Evolutionary conservation across 2,113 vertebrate species (phyloP).

Genomic region (Aplodontia rufa): DNA sequence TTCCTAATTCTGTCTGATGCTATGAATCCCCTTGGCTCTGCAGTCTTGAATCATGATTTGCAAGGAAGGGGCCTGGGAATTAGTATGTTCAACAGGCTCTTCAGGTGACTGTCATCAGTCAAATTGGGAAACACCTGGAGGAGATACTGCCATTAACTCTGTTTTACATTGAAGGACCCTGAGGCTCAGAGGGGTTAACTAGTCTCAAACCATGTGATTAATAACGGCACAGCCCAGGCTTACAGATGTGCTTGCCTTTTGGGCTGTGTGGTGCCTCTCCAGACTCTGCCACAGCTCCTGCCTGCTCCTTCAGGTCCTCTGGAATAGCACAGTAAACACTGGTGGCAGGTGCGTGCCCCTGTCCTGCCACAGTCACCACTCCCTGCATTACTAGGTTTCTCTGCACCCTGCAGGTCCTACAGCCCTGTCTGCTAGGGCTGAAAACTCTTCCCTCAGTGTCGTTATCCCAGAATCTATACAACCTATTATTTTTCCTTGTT

Average conservation of each 20-base stretch:
- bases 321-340: background rate
- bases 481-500: background rate
- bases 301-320: background rate
- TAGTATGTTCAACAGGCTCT: background rate
- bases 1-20: background rate
- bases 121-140: background rate
- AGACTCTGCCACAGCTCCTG: background rate
- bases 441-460: background rate
- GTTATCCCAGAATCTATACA: background rate
- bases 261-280: background rate
- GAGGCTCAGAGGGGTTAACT: background rate
- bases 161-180: background rate
- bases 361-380: no score
- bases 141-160: background rate
- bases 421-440: fast-evolving
- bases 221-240: background rate
- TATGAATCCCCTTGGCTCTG: background rate
- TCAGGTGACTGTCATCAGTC: background rate
- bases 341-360: background rate
- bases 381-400: background rate
- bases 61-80: background rate
- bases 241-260: background rate
- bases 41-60: background rate
- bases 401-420: background rate
- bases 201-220: background rate